Evolutionary conservation across 1,140 invertebrate species (phyloP), one percentile per base, ranked within the genome.

Genomic region (Lerema accius): DNA sequence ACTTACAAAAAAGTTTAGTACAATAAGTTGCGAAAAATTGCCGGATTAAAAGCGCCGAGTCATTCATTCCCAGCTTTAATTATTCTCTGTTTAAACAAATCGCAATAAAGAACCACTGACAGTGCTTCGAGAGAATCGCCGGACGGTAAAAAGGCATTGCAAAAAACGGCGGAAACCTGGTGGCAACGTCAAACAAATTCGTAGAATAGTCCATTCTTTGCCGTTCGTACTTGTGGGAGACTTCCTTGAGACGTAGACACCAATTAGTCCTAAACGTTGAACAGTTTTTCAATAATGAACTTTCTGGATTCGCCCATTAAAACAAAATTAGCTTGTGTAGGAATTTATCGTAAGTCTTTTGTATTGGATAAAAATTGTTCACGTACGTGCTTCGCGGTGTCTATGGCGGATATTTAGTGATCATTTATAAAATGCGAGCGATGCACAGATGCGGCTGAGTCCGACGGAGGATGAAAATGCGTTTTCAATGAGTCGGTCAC

Each of bases 61-160:
- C 83, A 86, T 86, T 87, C 80, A 85, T 85, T 86, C 77, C 67
- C 50, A 74, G 76, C 64, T 87, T 88, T 90, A 90, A 90, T 90
- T 90, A 86, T 87, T 78, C 71, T 71, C 77, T 90, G 79, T 84
- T 90, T 90, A 87, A 86, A 87, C 84, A 88, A 82, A 87, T 83
- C 79, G 78, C 79, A 87, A 87, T 82, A 84, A 86, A 87, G 77
- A 79, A 69, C 70, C 75, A 68, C 71, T 73, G 62, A 72, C 69
- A 73, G 75, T 69, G 63, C 75, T 73, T 67, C 63, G 63, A 67
- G 66, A 64, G 73, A 73, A 77, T 66, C 63, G 59, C 50, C 50
- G 73, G 70, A 72, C 56, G 66, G 66, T 72, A 71, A 84, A 82
- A 82, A 78, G 69, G 65, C 65, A 72, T 55, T 51, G 51, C 53